phyloP scores from a whole-genome alignment of 2,888 invertebrate genomes.

The Drosophila prolongata region DNA sequence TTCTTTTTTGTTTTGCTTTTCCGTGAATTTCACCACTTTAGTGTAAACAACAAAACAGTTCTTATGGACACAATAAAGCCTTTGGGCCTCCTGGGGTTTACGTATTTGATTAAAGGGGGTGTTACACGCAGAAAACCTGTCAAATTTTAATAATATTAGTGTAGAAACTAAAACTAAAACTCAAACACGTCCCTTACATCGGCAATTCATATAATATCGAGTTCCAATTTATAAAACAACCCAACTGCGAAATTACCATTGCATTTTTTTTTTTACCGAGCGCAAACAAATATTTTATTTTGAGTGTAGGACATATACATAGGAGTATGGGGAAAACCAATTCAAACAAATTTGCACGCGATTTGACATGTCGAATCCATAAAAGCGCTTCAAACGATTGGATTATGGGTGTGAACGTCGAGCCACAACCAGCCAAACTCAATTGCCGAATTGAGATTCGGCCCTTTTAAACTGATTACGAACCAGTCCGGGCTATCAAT shows the following conservation, averaged over 20 bases:
- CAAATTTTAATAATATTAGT: too few species aligned
- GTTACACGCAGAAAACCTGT: constrained; percentile 1
- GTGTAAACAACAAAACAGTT: constrained; percentile 31
- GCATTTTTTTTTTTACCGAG: too few species aligned
- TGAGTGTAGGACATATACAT: not conserved
- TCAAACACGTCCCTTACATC: too few species aligned
- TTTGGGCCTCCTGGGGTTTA: constrained; percentile 30
- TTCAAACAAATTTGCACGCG: constrained; percentile 74
- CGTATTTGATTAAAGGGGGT: constrained; percentile 24
- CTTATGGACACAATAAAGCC: constrained; percentile 43
- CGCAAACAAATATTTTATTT: not conserved
- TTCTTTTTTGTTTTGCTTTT: constrained; percentile 22
- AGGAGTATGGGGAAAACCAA: constrained; percentile 48
- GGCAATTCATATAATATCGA: too few species aligned
- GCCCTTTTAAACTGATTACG: constrained; percentile 72
- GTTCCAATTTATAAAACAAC: too few species aligned
- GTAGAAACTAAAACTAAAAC: too few species aligned
- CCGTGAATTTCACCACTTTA: constrained; percentile 39
- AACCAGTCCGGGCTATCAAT: constrained; percentile 59
- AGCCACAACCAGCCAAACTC: constrained; percentile 36
- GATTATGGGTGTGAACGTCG: constrained; percentile 62
- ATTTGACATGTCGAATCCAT: constrained; percentile 70
- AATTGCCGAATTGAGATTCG: constrained; percentile 56
- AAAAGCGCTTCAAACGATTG: constrained; percentile 69
- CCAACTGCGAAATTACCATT: too few species aligned